Evolutionary conservation across 2,888 invertebrate species (phyloP).

Genomic region (Mesopsocus fuscifrons): DNA sequence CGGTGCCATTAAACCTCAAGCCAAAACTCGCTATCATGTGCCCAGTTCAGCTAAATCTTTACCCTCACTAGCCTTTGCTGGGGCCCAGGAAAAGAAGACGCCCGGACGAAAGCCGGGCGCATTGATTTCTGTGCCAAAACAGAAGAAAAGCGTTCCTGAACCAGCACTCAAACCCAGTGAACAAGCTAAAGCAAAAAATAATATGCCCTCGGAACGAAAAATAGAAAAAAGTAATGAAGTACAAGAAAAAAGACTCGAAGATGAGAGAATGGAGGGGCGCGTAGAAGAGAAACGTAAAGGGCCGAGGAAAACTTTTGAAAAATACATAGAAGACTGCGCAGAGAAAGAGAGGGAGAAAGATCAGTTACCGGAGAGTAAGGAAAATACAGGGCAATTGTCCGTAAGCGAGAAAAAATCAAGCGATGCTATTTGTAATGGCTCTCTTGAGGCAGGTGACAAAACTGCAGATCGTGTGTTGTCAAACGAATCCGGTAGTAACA

Average conservation of each 20-base stretch:
- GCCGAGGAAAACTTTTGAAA: slow-evolving; percentile 13
- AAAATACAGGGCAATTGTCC: slow-evolving; percentile 16
- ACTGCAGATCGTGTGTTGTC: background rate
- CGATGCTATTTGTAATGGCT: background rate
- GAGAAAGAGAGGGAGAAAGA: slow-evolving; percentile 29
- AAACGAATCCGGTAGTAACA: background rate
- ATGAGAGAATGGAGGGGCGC: no score
- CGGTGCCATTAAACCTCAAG: slow-evolving; percentile 13
- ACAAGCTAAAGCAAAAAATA: slow-evolving; percentile 13
- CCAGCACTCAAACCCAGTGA: background rate
- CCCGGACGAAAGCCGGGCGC: slow-evolving; percentile 18
- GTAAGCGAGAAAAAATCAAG: slow-evolving; percentile 20
- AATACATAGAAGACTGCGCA: slow-evolving; percentile 26
- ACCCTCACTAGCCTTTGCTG: slow-evolving; percentile 39
- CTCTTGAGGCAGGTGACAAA: background rate
- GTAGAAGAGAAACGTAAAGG: slow-evolving; percentile 14
- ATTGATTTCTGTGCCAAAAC: slow-evolving; percentile 17
- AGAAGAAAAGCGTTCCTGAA: slow-evolving; percentile 19
- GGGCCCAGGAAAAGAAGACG: slow-evolving; percentile 21
- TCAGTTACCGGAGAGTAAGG: slow-evolving; percentile 17
- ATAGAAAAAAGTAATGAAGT: slow-evolving; percentile 12
- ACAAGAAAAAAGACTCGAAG: no score
- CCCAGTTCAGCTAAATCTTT: slow-evolving; percentile 68
- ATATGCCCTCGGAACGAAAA: slow-evolving; percentile 24
- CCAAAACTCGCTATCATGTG: slow-evolving; percentile 52